Conservation (phyloP, 2,113 vertebrate species). For the Cochlearius cochlearius region DNA sequence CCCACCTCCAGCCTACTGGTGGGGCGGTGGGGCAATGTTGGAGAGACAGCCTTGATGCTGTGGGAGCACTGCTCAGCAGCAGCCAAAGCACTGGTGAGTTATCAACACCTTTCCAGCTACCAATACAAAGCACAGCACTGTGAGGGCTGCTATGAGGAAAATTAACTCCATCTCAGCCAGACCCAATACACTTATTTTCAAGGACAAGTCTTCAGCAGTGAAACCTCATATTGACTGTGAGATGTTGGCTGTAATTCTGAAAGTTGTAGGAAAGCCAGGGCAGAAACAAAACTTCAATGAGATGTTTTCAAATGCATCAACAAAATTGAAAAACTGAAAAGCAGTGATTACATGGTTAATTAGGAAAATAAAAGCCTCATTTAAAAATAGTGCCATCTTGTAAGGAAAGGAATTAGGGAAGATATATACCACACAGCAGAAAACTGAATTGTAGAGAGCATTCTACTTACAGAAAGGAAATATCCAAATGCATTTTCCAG, state of each 20-base stretch:
- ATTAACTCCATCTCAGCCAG: too few species aligned
- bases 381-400: not conserved
- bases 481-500: not conserved
- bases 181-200: not conserved
- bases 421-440: not conserved
- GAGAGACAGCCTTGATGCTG: too few species aligned
- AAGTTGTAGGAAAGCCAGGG: not conserved
- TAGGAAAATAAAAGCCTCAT: not conserved
- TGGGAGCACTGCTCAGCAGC: too few species aligned
- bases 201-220: not conserved
- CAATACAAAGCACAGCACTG: too few species aligned
- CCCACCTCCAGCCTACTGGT: too few species aligned
- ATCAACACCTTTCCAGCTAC: too few species aligned
- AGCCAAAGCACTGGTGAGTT: too few species aligned
- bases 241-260: not conserved
- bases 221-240: not conserved
- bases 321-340: not conserved
- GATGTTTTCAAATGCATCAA: not conserved
- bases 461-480: not conserved
- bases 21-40: too few species aligned
- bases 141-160: too few species aligned
- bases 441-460: not conserved
- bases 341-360: not conserved
- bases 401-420: not conserved
- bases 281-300: not conserved